Evolutionary conservation across 1,140 invertebrate species (phyloP).

Genomic region (Calosoma granatense): DNA sequence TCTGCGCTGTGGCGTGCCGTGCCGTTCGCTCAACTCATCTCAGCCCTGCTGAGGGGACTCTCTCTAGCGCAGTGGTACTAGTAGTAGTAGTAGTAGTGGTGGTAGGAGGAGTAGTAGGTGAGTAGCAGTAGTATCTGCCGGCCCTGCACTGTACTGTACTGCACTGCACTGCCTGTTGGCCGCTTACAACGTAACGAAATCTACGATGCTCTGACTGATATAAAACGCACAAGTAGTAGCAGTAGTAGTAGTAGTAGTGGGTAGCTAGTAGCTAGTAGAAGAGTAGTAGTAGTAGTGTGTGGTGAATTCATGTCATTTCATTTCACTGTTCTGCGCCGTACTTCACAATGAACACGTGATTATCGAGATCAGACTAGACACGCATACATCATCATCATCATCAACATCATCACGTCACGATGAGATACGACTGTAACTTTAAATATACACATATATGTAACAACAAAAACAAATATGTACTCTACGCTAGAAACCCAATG

Average conservation of each 20-base stretch:
- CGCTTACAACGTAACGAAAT: not conserved
- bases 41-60: not conserved
- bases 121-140: too few species aligned
- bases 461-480: too few species aligned
- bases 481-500: too few species aligned
- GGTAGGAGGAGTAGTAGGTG: not conserved
- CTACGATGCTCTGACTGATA: not conserved
- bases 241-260: not conserved
- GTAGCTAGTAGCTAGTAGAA: not conserved
- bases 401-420: too few species aligned
- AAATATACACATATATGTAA: conserved; percentile 4
- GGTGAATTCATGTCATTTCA: conserved; percentile 3
- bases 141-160: too few species aligned
- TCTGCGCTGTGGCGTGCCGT: too few species aligned
- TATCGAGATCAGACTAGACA: conserved; percentile 2
- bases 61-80: not conserved
- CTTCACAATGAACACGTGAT: not conserved
- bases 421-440: not conserved
- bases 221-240: conserved; percentile 3
- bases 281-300: not conserved
- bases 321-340: not conserved
- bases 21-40: too few species aligned
- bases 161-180: too few species aligned
- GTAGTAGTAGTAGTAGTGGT: not conserved
- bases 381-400: conserved; percentile 1